Percentiles rank a stretch among this genome's conserved stretches.
Conservation (phyloP, 2,113 vertebrate genomes). For the Nannospalax galili region DNA sequence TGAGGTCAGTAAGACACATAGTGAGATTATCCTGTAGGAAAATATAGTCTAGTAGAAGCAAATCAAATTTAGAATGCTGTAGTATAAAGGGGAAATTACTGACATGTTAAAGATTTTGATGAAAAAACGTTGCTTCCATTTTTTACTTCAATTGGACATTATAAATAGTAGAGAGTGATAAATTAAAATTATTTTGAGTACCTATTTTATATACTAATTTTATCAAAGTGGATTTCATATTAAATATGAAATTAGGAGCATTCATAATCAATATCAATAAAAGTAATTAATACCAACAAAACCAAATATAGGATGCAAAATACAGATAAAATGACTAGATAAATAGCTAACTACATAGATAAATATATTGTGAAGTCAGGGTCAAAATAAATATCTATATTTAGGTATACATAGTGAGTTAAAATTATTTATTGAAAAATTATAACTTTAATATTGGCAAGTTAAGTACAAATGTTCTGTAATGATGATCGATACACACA, state of each 20-base stretch:
- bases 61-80: not conserved
- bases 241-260: not conserved
- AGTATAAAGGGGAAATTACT: not conserved
- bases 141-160: not conserved
- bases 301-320: not conserved
- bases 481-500: not conserved
- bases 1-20: not conserved
- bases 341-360: not conserved
- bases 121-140: not conserved
- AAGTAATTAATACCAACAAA: not conserved
- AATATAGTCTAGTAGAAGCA: not conserved
- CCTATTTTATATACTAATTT: not conserved
- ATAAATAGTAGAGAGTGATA: not conserved
- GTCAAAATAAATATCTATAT: not conserved
- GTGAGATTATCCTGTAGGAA: not conserved
- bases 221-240: not conserved
- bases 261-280: not conserved
- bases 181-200: not conserved
- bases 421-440: not conserved
- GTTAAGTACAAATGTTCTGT: not conserved
- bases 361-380: not conserved
- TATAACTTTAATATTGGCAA: not conserved
- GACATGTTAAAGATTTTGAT: not conserved
- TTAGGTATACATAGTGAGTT: not conserved
- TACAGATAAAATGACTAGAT: not conserved